A percentile compares a stretch with the other conserved stretches of the same genome.
Conservation (phyloP, 2,888 invertebrate species). For the Nasonia oneida region DNA sequence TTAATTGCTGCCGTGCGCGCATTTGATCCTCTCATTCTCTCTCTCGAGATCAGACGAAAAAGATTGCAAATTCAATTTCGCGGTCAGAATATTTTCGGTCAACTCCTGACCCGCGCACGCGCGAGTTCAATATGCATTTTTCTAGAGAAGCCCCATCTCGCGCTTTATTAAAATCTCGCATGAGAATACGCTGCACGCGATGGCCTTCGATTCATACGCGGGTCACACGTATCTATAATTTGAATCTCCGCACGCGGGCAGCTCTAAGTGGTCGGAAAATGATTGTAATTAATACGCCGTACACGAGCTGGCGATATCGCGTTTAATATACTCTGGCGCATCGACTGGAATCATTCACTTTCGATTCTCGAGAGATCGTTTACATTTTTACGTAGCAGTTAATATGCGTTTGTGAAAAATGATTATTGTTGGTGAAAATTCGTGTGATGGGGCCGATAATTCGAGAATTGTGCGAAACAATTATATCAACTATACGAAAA, state of each 20-base stretch:
- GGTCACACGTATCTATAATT: slow-evolving; percentile 70
- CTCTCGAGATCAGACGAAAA: slow-evolving; percentile 7
- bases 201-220: slow-evolving; percentile 18
- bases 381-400: not conserved
- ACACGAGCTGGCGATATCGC: slow-evolving; percentile 47
- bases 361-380: slow-evolving; percentile 15
- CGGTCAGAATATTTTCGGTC: not conserved
- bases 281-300: slow-evolving; percentile 73
- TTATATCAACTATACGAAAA: not conserved
- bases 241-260: slow-evolving; percentile 69
- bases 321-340: not conserved
- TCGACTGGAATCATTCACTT: slow-evolving; percentile 26
- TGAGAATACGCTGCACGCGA: slow-evolving; percentile 9
- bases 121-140: not conserved
- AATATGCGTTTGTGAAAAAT: not conserved
- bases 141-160: not conserved
- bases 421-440: no score
- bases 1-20: slow-evolving; percentile 12
- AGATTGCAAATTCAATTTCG: slow-evolving; percentile 49
- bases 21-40: not conserved
- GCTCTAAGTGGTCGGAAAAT: slow-evolving; percentile 70
- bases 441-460: not conserved
- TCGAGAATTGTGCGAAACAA: not conserved
- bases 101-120: not conserved
- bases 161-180: slow-evolving; percentile 4